Conservation (phyloP, 2,113 vertebrate genomes). For the Sula dactylatra region DNA sequence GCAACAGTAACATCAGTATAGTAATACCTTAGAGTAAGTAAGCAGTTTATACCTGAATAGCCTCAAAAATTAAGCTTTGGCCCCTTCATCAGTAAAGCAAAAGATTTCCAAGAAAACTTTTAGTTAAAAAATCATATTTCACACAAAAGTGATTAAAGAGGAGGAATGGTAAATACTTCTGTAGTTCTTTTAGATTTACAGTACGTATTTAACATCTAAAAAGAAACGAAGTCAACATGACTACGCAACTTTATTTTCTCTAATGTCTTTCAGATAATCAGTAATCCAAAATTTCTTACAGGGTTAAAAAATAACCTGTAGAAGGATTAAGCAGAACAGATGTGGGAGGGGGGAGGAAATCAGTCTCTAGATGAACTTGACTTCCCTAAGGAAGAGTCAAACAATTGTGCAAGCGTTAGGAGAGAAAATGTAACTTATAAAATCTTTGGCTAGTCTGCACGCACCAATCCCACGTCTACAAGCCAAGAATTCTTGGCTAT, state of each 20-base stretch:
- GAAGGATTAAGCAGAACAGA: background rate
- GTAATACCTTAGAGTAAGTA: background rate
- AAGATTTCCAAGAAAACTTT: background rate
- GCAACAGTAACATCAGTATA: background rate
- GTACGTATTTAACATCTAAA: background rate
- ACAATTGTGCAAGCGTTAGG: background rate
- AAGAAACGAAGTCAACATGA: background rate
- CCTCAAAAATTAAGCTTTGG: background rate
- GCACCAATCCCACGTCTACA: background rate
- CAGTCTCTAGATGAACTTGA: background rate
- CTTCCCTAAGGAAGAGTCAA: background rate
- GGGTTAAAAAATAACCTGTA: slow-evolving; percentile 37
- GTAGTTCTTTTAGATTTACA: background rate
- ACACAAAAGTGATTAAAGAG: background rate
- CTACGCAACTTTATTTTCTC: background rate
- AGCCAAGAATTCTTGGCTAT: background rate
- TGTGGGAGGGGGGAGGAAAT: background rate
- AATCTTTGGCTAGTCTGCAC: background rate
- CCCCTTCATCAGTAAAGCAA: background rate
- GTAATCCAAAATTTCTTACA: background rate
- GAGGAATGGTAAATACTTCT: background rate
- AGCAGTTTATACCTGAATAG: background rate
- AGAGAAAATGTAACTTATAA: slow-evolving; percentile 1
- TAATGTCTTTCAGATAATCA: background rate
- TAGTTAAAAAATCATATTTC: background rate